A percentile compares a stretch with the other conserved stretches of the same genome.
Evolutionary conservation across 2,113 vertebrate species (phyloP).

Genomic region (Centropristis striata): DNA sequence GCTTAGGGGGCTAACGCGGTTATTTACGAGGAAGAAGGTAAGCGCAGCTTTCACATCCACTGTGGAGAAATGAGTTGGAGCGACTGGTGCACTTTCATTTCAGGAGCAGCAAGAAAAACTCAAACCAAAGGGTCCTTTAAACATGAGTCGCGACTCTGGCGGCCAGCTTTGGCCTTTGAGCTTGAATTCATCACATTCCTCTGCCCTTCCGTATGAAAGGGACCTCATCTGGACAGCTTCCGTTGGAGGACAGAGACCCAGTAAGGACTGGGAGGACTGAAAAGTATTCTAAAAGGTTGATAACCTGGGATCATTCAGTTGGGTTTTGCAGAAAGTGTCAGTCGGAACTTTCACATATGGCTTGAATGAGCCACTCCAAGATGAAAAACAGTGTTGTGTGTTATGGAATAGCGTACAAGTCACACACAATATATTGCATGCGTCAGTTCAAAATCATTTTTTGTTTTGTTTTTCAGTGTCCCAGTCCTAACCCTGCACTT

Average conservation of each 20-base stretch:
- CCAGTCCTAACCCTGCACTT: neutral
- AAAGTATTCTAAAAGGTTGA: neutral
- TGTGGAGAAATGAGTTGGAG: constrained; percentile 33
- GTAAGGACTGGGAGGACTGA: constrained; percentile 8
- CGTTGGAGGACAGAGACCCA: constrained; percentile 2
- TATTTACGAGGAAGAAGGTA: constrained; percentile 55
- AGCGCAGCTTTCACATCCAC: constrained; percentile 33
- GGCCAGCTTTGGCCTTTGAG: constrained; percentile 51
- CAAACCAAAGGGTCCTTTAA: constrained; percentile 15
- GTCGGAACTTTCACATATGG: neutral
- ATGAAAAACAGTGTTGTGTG: neutral
- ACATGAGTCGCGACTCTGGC: constrained; percentile 12
- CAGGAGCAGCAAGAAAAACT: constrained; percentile 31
- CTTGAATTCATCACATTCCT: constrained; percentile 49
- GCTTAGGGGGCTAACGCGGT: constrained; percentile 39
- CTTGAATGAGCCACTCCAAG: neutral
- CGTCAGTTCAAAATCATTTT: too few relatives aligned
- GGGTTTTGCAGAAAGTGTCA: neutral
- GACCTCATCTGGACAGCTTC: constrained; percentile 28
- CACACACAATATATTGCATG: neutral
- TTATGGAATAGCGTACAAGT: neutral
- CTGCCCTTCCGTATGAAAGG: neutral
- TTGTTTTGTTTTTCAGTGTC: neutral
- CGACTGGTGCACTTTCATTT: constrained; percentile 9
- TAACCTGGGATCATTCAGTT: neutral